Evolutionary conservation across 1,140 invertebrate species (phyloP).

Genomic region (Listronotus oregonensis): DNA sequence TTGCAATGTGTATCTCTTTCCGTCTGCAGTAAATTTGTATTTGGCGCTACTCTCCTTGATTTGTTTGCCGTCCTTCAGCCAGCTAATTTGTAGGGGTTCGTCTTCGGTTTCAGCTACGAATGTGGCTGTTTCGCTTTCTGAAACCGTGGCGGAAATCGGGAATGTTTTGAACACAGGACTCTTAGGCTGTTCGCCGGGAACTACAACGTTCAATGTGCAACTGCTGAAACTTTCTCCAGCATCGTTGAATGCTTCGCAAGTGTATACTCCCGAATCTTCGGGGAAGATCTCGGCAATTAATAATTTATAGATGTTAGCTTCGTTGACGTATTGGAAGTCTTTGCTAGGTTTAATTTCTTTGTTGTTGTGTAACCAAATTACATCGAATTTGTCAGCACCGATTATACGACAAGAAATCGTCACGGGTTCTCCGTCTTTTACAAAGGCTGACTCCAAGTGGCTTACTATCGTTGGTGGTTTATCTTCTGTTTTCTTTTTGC

Average conservation of each 20-base stretch:
- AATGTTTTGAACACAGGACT: conserved; percentile 86
- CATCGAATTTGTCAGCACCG: conserved; percentile 87
- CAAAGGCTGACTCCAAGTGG: conserved; percentile 77
- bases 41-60: conserved; percentile 71
- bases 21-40: conserved; percentile 82
- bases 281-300: conserved; percentile 94
- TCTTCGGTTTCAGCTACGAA: conserved; percentile 81
- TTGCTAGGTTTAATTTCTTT: conserved; percentile 96
- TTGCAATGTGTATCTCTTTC: conserved; percentile 75
- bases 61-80: conserved; percentile 90
- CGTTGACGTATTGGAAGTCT: conserved; percentile 91
- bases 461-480: conserved; percentile 83
- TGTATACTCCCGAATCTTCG: conserved; percentile 91
- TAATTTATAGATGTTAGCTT: conserved; percentile 89
- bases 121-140: conserved; percentile 77
- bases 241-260: conserved; percentile 95
- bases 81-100: conserved; percentile 67
- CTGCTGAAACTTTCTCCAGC: conserved; percentile 91
- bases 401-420: conserved; percentile 84
- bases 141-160: conserved; percentile 85
- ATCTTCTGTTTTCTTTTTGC: conserved; percentile 62
- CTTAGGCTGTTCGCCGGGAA: conserved; percentile 84
- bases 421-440: conserved; percentile 86
- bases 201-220: conserved; percentile 82
- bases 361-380: conserved; percentile 94